Base-by-base conservation (phyloP, 2,797 vertebrate species). In the Brachyrhaphis roseni region DNA sequence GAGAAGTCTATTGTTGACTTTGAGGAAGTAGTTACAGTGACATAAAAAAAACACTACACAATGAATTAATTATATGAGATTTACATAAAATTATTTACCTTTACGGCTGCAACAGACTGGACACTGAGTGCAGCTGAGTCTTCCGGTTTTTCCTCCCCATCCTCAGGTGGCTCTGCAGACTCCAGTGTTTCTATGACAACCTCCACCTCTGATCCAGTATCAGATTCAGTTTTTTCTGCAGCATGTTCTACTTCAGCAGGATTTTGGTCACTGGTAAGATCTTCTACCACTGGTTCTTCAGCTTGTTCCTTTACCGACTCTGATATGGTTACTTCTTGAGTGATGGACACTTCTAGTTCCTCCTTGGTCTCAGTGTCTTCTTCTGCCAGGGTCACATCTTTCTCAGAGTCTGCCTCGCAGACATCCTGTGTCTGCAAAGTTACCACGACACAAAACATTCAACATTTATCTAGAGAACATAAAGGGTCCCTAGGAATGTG, bases 381-480 rank as follows among this genome's bases (percentile, higher is more conserved):
- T 46, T 77, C 84, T 26, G 73, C 20, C 26, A 68, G 57, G 11
- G 28, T 75, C 74, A 76, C 82, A 1, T 78, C 77, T 64, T 80
- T 78, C 66, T 80, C 79, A 53, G 80, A 34, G 51, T 76, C 82
- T 68, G 81, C 46, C 77, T 88, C 84, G 12, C 53, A 82, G 78
- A 85, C 84, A 46, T 78, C 82, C 46, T 53, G 82, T 11, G 77
- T 91, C 94, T 94, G 80, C 86, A 64, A 89, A 82, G 72, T 59
- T 85, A 82, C 84, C 83, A 13, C 20, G 78, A 89, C 68, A 81
- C 72, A 70, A 73, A 77, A 10, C 84, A 84, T 82, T 74, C 83
- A 84, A 45, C 78, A 79, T 82, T 80, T 81, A 80, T 77, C 31
- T 26, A 1, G 0, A 28, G 8, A 3, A 72, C 20, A 45, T 10